Evolutionary conservation across 1,140 invertebrate genomes (phyloP), one percentile per base, ranked within the genome.

Genomic region (Trachymyrmex cornetzi): DNA sequence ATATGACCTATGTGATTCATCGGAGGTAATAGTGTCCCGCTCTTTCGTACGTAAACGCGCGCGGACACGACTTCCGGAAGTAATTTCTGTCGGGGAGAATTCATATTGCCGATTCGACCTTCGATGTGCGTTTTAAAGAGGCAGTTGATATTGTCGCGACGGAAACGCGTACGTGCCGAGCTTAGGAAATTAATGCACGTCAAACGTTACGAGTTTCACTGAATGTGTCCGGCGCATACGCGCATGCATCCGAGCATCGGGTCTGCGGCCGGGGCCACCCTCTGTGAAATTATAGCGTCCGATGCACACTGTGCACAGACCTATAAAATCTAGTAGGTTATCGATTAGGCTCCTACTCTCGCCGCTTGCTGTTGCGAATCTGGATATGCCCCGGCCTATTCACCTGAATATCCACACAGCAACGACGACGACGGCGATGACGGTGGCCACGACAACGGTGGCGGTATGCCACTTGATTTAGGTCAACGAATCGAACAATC

Each of bases 401-500:
- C 92, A 91, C 91, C 91, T 91, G 92, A 88, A 94, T 92, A 93
- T 93, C 87, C 88, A 61, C 66, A 44, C 53, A 55, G 30, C 14
- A 27, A 61, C 67, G 55, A 61, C 38, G 34, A 72, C 55, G 80
- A 30, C 27, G 27, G 9, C 27, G 85, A 86, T 87, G 75, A 72
- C 48, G 38, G 24, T 7, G 9, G 24, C 12, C 12, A 27, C 22
- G 66, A 24, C 24, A n/a, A 16, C 14, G 44, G 1, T 27, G 84
- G 87, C 88, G 77, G 69, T 53, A 67, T 77, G 74, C 38, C 53
- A 30, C 71, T 12, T 44, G 81, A 95, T 95, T 93, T 94, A 94
- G 94, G 94, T 95, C 94, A 95, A 89, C 93, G 92, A 92, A 94
- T 94, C 93, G 91, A 89, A 87, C 86, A 93, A 94, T 91, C 92